Evolutionary conservation across 2,888 invertebrate species (phyloP).

Genomic region (Agonopterix heracliana): DNA sequence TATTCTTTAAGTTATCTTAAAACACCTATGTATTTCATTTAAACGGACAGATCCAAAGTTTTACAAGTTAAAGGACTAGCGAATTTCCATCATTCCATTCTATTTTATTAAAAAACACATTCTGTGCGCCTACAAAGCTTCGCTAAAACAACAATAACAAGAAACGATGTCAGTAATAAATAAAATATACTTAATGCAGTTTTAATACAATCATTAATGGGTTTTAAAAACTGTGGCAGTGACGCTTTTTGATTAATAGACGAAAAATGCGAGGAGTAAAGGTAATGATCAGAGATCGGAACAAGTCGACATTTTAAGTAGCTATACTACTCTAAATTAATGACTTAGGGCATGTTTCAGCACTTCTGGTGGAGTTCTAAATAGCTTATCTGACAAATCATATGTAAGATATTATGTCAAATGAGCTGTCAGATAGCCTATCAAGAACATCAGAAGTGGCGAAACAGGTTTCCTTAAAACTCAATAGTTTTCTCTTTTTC

Average conservation of each 20-base stretch:
- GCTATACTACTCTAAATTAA: no score
- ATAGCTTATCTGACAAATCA: no score
- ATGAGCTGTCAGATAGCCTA: no score
- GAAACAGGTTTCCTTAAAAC: no score
- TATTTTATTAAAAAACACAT: slow-evolving; percentile 28
- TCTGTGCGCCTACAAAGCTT: slow-evolving; percentile 52
- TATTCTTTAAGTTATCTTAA: slow-evolving; percentile 54
- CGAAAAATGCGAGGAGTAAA: slow-evolving; percentile 17
- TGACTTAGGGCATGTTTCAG: no score
- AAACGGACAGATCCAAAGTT: slow-evolving; percentile 69
- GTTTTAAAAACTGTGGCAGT: slow-evolving; percentile 14
- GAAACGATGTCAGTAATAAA: slow-evolving; percentile 44
- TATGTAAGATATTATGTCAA: no score
- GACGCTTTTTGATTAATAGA: slow-evolving; percentile 8
- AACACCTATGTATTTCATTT: slow-evolving; percentile 46
- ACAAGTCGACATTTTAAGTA: no score
- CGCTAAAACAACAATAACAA: slow-evolving; percentile 57
- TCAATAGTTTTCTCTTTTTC: no score
- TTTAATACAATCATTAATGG: slow-evolving; percentile 8
- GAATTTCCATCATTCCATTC: slow-evolving; percentile 24
- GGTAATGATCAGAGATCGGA: slow-evolving; percentile 4
- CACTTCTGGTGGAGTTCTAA: no score
- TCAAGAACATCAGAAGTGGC: no score
- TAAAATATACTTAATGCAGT: slow-evolving; percentile 48
- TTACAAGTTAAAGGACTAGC: slow-evolving; percentile 66